Conservation (phyloP, 2,888 invertebrate genomes). For the Pseudanteris insignis region DNA sequence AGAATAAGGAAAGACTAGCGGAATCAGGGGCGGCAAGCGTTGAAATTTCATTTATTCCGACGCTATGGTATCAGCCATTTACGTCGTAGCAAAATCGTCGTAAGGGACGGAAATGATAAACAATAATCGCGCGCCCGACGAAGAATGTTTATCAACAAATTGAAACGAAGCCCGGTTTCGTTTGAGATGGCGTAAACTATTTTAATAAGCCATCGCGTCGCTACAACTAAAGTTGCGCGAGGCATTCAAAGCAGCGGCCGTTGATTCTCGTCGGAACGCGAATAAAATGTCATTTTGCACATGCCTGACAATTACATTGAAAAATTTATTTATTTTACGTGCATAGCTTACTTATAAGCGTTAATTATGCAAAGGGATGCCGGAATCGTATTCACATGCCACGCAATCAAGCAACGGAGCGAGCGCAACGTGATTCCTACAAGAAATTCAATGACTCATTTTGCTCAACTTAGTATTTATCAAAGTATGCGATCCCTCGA, state of each 20-base stretch:
- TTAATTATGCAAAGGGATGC: constrained; percentile 42
- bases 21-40: too few relatives aligned
- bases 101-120: too few relatives aligned
- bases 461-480: constrained; percentile 35
- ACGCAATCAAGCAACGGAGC: constrained; percentile 27
- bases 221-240: constrained; percentile 30
- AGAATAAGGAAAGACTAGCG: too few relatives aligned
- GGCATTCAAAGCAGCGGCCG: constrained; percentile 22
- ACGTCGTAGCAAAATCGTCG: too few relatives aligned
- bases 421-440: constrained; percentile 31
- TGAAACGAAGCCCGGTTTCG: too few relatives aligned
- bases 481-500: constrained; percentile 19
- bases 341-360: constrained; percentile 39
- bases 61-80: too few relatives aligned
- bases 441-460: constrained; percentile 40
- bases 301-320: constrained; percentile 38
- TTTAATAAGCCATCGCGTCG: constrained; percentile 28
- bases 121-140: too few relatives aligned
- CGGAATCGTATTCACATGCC: constrained; percentile 35
- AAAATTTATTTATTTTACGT: constrained; percentile 38
- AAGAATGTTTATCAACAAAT: too few relatives aligned
- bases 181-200: too few relatives aligned
- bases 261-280: constrained; percentile 28
- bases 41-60: too few relatives aligned
- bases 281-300: constrained; percentile 38